Conservation (phyloP, 2,797 vertebrate species). For the Acropternis orthonyx region DNA sequence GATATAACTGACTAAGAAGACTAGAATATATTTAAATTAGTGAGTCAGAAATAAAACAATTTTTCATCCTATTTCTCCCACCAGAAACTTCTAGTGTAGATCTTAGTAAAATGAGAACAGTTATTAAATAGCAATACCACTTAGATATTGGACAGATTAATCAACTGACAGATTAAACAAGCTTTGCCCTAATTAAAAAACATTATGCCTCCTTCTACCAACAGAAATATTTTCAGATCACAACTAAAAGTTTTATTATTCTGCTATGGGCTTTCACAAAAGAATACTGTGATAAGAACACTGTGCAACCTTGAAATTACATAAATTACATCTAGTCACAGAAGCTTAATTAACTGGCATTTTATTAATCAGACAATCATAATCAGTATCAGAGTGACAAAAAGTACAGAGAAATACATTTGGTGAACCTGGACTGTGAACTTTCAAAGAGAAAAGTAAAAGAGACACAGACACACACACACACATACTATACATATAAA, state of each 20-base stretch:
- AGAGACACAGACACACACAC: too few relatives aligned
- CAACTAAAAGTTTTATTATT: not conserved
- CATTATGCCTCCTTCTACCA: not conserved
- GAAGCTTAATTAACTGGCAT: not conserved
- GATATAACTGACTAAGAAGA: not conserved
- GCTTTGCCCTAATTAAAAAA: not conserved
- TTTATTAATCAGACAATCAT: not conserved
- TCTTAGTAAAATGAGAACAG: not conserved
- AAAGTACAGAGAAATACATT: not conserved
- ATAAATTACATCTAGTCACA: not conserved
- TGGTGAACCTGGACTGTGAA: not conserved
- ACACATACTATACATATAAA: not conserved
- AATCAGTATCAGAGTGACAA: not conserved
- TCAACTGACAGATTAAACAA: not conserved
- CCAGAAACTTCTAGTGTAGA: not conserved
- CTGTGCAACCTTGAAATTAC: not conserved
- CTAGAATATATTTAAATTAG: not conserved
- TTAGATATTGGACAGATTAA: not conserved
- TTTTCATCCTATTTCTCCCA: not conserved
- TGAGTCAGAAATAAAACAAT: not conserved
- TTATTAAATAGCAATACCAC: not conserved
- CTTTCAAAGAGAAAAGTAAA: not conserved
- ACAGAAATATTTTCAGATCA: not conserved
- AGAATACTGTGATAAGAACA: not conserved
- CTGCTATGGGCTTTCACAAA: not conserved